Conservation (phyloP, 2,113 vertebrate genomes). For the Lepus americanus region DNA sequence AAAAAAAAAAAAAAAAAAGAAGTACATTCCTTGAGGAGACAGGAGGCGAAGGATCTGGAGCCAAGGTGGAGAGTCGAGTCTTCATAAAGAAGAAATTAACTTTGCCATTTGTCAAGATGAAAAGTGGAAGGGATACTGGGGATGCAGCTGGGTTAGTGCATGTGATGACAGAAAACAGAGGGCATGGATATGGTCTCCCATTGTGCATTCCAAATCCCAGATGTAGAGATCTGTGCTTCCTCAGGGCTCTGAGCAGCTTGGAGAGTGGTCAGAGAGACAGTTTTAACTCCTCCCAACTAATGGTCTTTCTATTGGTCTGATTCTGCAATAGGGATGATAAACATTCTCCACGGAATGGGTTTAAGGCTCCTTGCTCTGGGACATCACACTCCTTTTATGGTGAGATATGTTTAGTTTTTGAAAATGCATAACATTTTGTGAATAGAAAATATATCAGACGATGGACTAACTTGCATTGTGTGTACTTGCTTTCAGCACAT, state of each 20-base stretch:
- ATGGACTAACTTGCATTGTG: neutral
- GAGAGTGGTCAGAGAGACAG: neutral
- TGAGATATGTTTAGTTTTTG: constrained; percentile 85
- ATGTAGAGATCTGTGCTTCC: neutral
- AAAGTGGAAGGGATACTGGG: neutral
- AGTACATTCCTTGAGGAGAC: neutral
- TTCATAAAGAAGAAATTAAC: neutral
- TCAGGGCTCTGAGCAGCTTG: neutral
- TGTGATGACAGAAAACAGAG: neutral
- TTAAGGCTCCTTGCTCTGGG: constrained; percentile 96
- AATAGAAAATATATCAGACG: neutral
- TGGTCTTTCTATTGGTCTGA: constrained; percentile 55
- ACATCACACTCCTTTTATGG: constrained; percentile 98
- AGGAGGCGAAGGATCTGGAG: neutral
- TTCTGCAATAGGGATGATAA: constrained; percentile 95
- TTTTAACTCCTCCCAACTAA: constrained; percentile 14
- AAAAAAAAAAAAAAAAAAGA: no score
- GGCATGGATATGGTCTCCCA: neutral
- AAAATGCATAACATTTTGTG: neutral
- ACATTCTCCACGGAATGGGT: constrained; percentile 97
- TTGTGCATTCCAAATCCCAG: neutral
- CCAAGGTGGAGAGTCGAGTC: neutral
- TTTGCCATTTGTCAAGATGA: neutral
- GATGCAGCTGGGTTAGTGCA: neutral
- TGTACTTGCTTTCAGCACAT: constrained; percentile 93